phyloP scores from a whole-genome alignment of 2,888 invertebrate genomes.

The Malthinus flaveolus region DNA sequence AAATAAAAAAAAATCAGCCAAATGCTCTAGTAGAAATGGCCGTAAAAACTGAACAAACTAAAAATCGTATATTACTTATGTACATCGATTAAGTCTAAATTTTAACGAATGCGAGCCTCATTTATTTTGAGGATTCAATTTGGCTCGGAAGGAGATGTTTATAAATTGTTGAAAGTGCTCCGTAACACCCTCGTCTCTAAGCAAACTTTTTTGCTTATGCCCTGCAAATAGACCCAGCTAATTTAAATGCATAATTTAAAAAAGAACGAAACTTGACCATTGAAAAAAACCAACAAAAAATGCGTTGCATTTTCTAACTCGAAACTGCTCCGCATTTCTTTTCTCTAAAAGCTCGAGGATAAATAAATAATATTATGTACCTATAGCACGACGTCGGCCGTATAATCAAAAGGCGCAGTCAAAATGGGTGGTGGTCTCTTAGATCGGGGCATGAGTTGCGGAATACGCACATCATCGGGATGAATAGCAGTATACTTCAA shows the following conservation, averaged over 20 bases:
- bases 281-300: background rate
- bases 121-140: conserved; percentile 27
- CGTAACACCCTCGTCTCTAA: conserved; percentile 35
- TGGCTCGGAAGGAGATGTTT: conserved; percentile 42
- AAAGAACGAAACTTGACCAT: background rate
- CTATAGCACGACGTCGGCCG: conserved; percentile 55
- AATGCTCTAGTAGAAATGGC: conserved; percentile 30
- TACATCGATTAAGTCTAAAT: conserved; percentile 15
- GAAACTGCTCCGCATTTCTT: no score
- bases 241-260: conserved; percentile 26
- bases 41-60: conserved; percentile 41
- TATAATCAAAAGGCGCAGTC: conserved; percentile 55
- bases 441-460: conserved; percentile 54
- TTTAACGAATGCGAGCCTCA: conserved; percentile 26
- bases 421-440: conserved; percentile 49
- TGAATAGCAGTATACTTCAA: conserved; percentile 59
- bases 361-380: conserved; percentile 42
- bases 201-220: conserved; percentile 52
- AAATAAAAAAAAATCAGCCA: conserved; percentile 24
- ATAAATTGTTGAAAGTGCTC: conserved; percentile 38
- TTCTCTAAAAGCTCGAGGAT: no score
- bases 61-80: conserved; percentile 23
- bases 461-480: conserved; percentile 58
- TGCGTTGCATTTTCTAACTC: background rate
- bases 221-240: conserved; percentile 56